Evolutionary conservation across 1,140 invertebrate species (phyloP).

Genomic region (Drosophila bocki): DNA sequence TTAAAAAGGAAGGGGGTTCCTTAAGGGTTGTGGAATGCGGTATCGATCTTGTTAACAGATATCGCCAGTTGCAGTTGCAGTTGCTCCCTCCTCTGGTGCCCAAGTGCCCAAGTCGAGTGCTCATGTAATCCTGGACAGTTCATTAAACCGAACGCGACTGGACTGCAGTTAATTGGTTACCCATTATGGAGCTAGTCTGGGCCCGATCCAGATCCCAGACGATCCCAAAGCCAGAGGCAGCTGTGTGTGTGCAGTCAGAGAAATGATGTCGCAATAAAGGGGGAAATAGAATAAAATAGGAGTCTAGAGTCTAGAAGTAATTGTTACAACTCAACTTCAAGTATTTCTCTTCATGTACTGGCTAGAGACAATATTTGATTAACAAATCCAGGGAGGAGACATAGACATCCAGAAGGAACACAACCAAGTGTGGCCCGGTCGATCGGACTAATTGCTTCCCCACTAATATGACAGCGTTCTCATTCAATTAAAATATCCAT

Average conservation of each 20-base stretch:
- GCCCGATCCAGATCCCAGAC: conserved; percentile 22
- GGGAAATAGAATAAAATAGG: not conserved
- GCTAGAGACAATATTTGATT: conserved; percentile 55
- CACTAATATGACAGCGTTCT: conserved; percentile 83
- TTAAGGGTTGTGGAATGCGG: conserved; percentile 35
- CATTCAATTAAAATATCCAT: conserved; percentile 85
- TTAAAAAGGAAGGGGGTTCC: not conserved
- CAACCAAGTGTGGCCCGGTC: conserved; percentile 46
- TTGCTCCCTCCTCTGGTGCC: not conserved
- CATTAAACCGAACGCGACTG: conserved; percentile 49
- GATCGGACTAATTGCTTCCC: conserved; percentile 72
- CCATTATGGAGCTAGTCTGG: conserved; percentile 50
- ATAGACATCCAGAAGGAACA: not conserved
- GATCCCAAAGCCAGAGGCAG: conserved; percentile 8
- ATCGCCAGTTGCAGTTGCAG: conserved; percentile 18
- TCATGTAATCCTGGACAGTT: conserved; percentile 53
- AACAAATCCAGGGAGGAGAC: conserved; percentile 52
- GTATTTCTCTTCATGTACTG: conserved; percentile 9
- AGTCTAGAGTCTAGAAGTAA: not conserved
- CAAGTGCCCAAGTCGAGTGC: conserved; percentile 8
- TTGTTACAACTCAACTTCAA: not conserved
- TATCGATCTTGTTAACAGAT: conserved; percentile 53
- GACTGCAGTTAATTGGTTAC: conserved; percentile 51
- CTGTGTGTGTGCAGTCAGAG: conserved; percentile 14
- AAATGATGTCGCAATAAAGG: not conserved